A percentile compares a stretch with the other conserved stretches of the same genome.
Conservation (phyloP, 1,140 invertebrate species). For the Plutomurus gul region DNA sequence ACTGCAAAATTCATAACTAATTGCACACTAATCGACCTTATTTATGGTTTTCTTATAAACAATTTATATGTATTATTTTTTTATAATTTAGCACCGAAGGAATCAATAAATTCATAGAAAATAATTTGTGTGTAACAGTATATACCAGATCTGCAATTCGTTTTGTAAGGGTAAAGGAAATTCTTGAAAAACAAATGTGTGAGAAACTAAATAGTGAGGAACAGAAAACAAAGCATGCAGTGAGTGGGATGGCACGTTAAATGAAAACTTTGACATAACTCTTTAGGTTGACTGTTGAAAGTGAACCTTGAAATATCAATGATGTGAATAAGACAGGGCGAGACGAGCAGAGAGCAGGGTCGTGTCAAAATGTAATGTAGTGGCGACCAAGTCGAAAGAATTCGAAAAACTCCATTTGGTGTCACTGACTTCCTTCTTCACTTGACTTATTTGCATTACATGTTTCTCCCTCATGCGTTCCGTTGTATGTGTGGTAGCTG, state of each 20-base stretch:
- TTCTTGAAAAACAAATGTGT: background rate
- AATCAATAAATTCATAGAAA: too few species aligned
- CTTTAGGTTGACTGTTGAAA: background rate
- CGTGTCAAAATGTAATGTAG: background rate
- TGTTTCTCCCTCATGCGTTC: background rate
- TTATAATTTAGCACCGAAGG: too few species aligned
- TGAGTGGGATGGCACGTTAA: too few species aligned
- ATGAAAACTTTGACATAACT: background rate
- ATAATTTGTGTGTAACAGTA: too few species aligned
- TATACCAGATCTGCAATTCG: too few species aligned
- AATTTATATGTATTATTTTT: too few species aligned
- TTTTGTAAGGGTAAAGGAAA: background rate
- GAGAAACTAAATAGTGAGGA: background rate
- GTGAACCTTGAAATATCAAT: conserved; percentile 27
- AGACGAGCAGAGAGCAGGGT: background rate
- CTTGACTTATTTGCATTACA: background rate
- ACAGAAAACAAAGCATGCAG: background rate
- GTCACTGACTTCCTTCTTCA: background rate
- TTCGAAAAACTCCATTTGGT: conserved; percentile 24
- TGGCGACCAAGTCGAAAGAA: conserved; percentile 20
- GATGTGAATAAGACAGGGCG: conserved; percentile 12
- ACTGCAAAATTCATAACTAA: too few species aligned
- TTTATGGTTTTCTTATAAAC: too few species aligned
- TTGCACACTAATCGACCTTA: too few species aligned
- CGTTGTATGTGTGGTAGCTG: background rate